Evolutionary conservation across 2,888 invertebrate genomes (phyloP).

Genomic region (Geotrupes spiniger): DNA sequence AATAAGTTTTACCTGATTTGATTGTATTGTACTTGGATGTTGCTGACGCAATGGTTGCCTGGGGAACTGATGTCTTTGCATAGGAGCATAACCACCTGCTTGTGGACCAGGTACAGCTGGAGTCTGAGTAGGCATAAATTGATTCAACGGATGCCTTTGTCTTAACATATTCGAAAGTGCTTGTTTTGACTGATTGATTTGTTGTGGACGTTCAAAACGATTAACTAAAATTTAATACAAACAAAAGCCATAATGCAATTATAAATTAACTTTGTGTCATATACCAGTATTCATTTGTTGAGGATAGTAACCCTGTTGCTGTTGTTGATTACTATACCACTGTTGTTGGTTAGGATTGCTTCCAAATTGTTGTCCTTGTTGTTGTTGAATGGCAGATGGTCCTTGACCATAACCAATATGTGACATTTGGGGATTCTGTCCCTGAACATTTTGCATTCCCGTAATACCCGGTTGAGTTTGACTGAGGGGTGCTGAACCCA

Average conservation of each 20-base stretch:
- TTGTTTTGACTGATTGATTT: slow-evolving; percentile 71
- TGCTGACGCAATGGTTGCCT: slow-evolving; percentile 51
- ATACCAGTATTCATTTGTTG: slow-evolving; percentile 51
- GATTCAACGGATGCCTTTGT: slow-evolving; percentile 66
- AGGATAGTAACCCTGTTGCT: slow-evolving; percentile 51
- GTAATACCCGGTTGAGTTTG: slow-evolving; percentile 34
- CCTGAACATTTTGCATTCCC: slow-evolving; percentile 41
- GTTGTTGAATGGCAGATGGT: slow-evolving; percentile 31
- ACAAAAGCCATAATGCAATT: neutral
- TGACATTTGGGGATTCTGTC: slow-evolving; percentile 41
- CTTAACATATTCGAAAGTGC: slow-evolving; percentile 84
- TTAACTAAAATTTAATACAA: slow-evolving; percentile 39
- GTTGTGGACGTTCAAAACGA: slow-evolving; percentile 52
- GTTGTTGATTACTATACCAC: slow-evolving; percentile 54
- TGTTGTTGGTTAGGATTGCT: slow-evolving; percentile 55
- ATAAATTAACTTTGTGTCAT: no score
- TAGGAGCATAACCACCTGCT: slow-evolving; percentile 49
- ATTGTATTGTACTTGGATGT: slow-evolving; percentile 46
- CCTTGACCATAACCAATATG: slow-evolving; percentile 40
- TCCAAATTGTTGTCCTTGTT: slow-evolving; percentile 45
- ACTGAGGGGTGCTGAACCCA: slow-evolving; percentile 37
- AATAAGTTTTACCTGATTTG: slow-evolving; percentile 42
- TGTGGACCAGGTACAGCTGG: slow-evolving; percentile 45
- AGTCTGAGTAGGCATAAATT: slow-evolving; percentile 46
- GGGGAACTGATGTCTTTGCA: slow-evolving; percentile 51